Evolutionary conservation across 1,140 invertebrate species (phyloP), one percentile per base, ranked within the genome.

Genomic region (Globodera rostochiensis): DNA sequence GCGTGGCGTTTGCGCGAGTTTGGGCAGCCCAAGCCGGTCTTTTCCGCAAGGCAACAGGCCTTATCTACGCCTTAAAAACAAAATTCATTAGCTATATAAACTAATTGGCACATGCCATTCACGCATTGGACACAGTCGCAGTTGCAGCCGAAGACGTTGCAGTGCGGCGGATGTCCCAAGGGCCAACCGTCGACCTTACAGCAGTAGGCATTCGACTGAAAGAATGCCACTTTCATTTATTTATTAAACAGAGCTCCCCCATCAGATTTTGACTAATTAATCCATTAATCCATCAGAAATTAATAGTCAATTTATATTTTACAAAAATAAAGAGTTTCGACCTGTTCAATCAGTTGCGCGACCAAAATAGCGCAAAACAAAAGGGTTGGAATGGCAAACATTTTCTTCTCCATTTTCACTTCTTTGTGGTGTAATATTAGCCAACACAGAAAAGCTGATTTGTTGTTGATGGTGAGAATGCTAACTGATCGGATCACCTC

Each of bases 61-160:
- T 21, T 78, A 9, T 78, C 76, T 11, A 13, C 3, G 4, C 8
- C 76, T 78, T 19, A 45, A 36, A 36, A 15, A 13, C 19, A 13
- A 49, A 45, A 11, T 67, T 77, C 15, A 77, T 8, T 15, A n/a
- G 46, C 19, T 71, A 1, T 36, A 36, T 36, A 36, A 46, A 25
- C 36, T 1, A 77, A 36, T 47, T 50, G 36, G 8, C 15, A n/a
- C 50, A 36, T 36, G 69, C 76, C 21, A 36, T 47, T n/a, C 66
- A 49, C 60, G 11, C 76, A 78, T 8, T 15, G 21, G 8, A 50
- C 4, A 67, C 76, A 78, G 21, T 78, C 64, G 21, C 76, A 78
- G 70, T 78, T 78, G 36, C 76, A 78, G 21, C 76, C 76, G 49
- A 78, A 71, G 47, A 78, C 45, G 36, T 78, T 78, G 76, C 76